Base-by-base conservation (phyloP, 2,888 invertebrate species). In the Plagodis pulveraria region DNA sequence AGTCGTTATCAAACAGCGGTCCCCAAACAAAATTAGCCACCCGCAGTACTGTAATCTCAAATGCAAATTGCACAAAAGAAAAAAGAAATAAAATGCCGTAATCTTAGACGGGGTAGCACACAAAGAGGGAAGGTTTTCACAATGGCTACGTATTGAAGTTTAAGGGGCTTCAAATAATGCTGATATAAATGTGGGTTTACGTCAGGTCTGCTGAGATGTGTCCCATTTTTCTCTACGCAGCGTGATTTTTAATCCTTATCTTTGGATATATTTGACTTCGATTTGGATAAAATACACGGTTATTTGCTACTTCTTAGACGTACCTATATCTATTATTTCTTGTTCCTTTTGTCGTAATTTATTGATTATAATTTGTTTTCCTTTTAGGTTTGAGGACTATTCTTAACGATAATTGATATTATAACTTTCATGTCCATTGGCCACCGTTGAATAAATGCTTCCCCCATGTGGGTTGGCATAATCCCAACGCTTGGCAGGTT, bases 21-120 rank as follows among this genome's bases (percentile, higher is more conserved):
- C 63, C 71, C 75, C 74, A 67, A 63, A 65, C 63, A 57, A 75
- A 80, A 80, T 81, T 80, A 61, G 56, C 56, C 52, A 81, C 74
- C 67, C 65, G 62, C 66, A 65, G 67, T 58, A 65, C 68, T 74
- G 73, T 77, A 81, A 82, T 82, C 75, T 73, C 57, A 51, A 76
- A 83, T 81, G 81, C 77, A 80, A 82, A 83, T 83, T 77, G 69
- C 63, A 67, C 60, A 70, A 69, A 71, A 65, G 69, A 65, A 40
- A 70, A 44, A 71, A 65, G 69, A 65, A 40, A 70, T 64, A 44
- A 73, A 70, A 71, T 69, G 69, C 68, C 66, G 70, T 62, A 73
- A 75, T 74, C 66, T 66, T 66, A 65, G 67, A 62, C 50, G 61
- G 63, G 68, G 64, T 58, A 62, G 56, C 57, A 54, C 59, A 66